These are phyloP conservation scores for Ictalurus furcatus DNA, from an alignment of 2,113 vertebrate genomes.

Conservation along the genomic window DNA sequence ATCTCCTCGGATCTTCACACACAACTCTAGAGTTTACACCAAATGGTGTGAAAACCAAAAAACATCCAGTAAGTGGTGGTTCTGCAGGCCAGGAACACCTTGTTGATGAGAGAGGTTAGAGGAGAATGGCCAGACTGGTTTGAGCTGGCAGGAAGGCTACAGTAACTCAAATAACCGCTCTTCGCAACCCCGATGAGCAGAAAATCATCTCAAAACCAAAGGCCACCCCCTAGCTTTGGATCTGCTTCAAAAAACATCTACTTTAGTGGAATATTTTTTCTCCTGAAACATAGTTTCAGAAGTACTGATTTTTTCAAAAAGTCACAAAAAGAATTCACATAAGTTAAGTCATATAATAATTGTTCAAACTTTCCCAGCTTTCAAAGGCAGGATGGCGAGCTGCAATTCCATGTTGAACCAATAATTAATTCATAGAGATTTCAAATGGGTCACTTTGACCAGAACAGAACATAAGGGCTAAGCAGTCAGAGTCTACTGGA, in stretches of 20 bases:
- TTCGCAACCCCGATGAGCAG: background rate
- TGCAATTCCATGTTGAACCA: background rate
- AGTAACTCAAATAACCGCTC: background rate
- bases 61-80: background rate
- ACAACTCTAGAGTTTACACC: background rate
- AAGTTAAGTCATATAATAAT: background rate
- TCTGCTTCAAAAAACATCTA: background rate
- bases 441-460: constrained; percentile 20
- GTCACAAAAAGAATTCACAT: background rate
- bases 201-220: background rate
- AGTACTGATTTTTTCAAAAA: background rate
- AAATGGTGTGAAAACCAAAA: background rate
- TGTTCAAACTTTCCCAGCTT: background rate
- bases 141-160: background rate
- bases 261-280: background rate
- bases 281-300: background rate
- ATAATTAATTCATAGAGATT: constrained; percentile 4
- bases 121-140: background rate
- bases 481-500: background rate
- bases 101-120: background rate
- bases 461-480: background rate
- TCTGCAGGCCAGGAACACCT: background rate
- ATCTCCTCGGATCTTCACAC: background rate
- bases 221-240: background rate
- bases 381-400: background rate